Evolutionary conservation across 2,797 vertebrate species (phyloP), one percentile per base, ranked within the genome.

Genomic region (Myotis daubentonii): DNA sequence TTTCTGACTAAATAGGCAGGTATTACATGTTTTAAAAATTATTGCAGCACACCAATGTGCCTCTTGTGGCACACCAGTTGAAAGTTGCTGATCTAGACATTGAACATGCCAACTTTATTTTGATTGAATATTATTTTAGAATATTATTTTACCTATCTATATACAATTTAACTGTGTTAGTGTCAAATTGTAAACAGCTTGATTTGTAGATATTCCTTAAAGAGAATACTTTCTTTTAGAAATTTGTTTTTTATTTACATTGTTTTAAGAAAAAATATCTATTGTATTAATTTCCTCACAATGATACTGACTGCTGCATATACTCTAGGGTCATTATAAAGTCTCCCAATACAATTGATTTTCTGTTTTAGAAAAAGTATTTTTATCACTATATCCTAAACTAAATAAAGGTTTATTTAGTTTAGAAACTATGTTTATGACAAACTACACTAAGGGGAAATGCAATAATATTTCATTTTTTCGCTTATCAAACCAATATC

Each of bases 151-250:
- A 87, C 89, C 95, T 62, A 75, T 49, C 72, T 94, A 74, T 92
- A 75, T 93, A 88, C 85, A 5, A 55, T 66, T 74, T 81, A 97
- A 95, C 55, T 60, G 62, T 84, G 74, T 86, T 82, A 85, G 60
- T 89, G 71, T 5, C 93, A 94, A 93, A 96, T 80, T 88, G 38
- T 82, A 96, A 97, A 94, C 84, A 96, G 57, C 47, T 38, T 93
- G n/a, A 17, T 82, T 94, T 93, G 88, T 96, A 86, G 84, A 72
- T 41, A n/a, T 93, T 93, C 51, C 19, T 91, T 95, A 87, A 87
- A 78, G n/a, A 89, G 66, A 17, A 9, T 33, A 90, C 44, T 55
- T 22, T 71, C 87, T 53, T 86, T 44, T 36, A 55, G 13, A 93
- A 95, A 91, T 68, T 76, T 51, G n/a, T 19, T 71, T 12, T 93